Evolutionary conservation across 23 tunicate genomes (phyloP).

Genomic region (Aplidium turbinatum): DNA sequence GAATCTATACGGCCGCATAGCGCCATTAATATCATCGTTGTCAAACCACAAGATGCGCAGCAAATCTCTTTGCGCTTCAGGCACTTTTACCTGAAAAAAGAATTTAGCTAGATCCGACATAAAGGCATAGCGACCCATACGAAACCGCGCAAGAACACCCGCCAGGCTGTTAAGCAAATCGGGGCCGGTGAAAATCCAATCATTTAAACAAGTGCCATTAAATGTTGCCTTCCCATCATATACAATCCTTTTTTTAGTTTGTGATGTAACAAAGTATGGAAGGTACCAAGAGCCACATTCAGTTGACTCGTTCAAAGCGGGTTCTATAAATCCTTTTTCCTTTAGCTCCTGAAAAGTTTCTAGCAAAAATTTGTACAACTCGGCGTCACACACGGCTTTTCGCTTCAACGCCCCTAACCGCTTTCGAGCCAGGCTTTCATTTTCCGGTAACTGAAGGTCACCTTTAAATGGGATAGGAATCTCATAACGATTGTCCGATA

Average conservation of each 20-base stretch:
- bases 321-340: too few relatives aligned
- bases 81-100: slow-evolving; percentile 15
- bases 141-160: not conserved
- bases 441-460: too few relatives aligned
- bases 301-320: too few relatives aligned
- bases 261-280: slow-evolving; percentile 10
- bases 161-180: slow-evolving; percentile 20
- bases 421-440: too few relatives aligned
- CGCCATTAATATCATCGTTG: not conserved
- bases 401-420: too few relatives aligned
- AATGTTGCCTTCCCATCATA: slow-evolving; percentile 20
- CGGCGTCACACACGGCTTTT: too few relatives aligned
- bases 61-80: slow-evolving; percentile 6
- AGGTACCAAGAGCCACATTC: slow-evolving; percentile 7
- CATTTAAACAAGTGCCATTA: slow-evolving; percentile 5
- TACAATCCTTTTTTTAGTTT: not conserved
- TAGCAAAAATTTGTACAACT: too few relatives aligned
- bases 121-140: slow-evolving; percentile 9
- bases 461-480: too few relatives aligned
- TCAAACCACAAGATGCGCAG: slow-evolving; percentile 11
- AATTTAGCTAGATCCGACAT: slow-evolving; percentile 19
- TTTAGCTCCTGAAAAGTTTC: too few relatives aligned
- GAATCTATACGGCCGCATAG: not conserved
- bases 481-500: too few relatives aligned
- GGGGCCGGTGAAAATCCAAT: not conserved